Base-by-base conservation (phyloP, 1,140 invertebrate species). In the Palaemon carinicauda region DNA sequence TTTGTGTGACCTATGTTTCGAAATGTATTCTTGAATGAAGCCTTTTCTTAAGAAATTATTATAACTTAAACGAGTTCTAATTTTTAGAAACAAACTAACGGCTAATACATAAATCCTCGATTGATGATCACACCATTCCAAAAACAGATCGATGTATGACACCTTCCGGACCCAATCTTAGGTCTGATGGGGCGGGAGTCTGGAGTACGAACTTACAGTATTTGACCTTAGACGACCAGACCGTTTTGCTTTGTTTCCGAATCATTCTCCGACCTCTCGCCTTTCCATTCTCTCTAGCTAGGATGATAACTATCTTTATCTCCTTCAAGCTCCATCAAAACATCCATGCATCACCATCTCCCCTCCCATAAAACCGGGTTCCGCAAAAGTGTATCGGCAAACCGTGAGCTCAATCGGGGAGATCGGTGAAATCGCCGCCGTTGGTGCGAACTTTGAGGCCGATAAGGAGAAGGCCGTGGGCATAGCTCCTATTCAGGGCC, bases 311-410 rank as follows among this genome's bases (percentile, higher is more conserved):
- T 31, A 86, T 86, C 84, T 86, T 86, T 86, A 86, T 86, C 84
- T 86, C 54, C 71, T 69, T 80, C 84, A 73, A 80, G 74, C 84
- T 86, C 84, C 84, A 86, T 80, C 84, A 86, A 86, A 86, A 80
- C 84, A 74, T 56, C 65, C 77, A 86, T 86, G 84, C 84, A 86
- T 86, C 84, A 86, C 84, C 84, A 86, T 86, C 84, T 80, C 69
- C 21, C 60, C 78, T 31, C 84, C 84, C 77, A 80, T 80, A 86
- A 86, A 80, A 80, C 84, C 77, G 65, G 29, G 84, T 73, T 51
- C 29, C 29, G 77, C 75, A 74, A 80, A 86, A 86, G 84, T 78
- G 77, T 80, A 86, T 86, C 54, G 77, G 78, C 54, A 80, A 86
- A 86, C 84, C 84, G 84, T 86, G 84, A 86, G 84, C 24, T 41